phyloP scores from a whole-genome alignment of 2,113 vertebrate species.

The Donacobius atricapilla region DNA sequence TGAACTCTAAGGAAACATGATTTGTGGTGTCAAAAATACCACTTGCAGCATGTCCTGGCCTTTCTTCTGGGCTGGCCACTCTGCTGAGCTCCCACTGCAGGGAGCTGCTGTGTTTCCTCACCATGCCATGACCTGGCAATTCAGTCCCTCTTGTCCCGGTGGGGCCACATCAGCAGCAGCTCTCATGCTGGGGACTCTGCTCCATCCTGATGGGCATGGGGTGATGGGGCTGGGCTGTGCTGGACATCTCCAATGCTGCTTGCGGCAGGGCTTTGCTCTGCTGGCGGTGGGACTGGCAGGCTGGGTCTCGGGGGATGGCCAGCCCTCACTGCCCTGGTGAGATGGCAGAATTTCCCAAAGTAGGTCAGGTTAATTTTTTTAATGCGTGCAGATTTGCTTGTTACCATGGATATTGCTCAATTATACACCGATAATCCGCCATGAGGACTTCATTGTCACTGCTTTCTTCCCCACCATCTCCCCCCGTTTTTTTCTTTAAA shows the following conservation, averaged over 20 bases:
- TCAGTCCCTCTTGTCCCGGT: fast-evolving
- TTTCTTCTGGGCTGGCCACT: background rate
- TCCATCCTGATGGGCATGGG: background rate
- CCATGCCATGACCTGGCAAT: fast-evolving
- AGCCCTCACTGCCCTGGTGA: background rate
- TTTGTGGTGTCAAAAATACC: background rate
- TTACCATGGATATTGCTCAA: slow-evolving; percentile 69
- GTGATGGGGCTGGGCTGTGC: background rate
- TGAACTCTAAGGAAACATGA: background rate
- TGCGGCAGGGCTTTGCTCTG: background rate
- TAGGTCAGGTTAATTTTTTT: slow-evolving; percentile 68
- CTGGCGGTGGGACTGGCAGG: background rate
- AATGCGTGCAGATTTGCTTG: slow-evolving; percentile 39
- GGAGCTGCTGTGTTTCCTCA: background rate
- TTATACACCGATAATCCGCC: slow-evolving; percentile 65
- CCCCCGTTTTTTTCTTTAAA: background rate
- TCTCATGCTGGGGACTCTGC: fast-evolving
- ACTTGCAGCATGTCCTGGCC: background rate
- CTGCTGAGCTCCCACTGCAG: background rate
- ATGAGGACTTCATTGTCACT: background rate
- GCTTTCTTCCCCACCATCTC: background rate
- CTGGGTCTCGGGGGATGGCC: fast-evolving
- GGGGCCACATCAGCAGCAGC: background rate
- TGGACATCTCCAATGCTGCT: fast-evolving
- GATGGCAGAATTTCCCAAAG: slow-evolving; percentile 48